Evolutionary conservation across 2,888 invertebrate genomes (phyloP), one percentile per base, ranked within the genome.

Genomic region (Limnephilus rhombicus): DNA sequence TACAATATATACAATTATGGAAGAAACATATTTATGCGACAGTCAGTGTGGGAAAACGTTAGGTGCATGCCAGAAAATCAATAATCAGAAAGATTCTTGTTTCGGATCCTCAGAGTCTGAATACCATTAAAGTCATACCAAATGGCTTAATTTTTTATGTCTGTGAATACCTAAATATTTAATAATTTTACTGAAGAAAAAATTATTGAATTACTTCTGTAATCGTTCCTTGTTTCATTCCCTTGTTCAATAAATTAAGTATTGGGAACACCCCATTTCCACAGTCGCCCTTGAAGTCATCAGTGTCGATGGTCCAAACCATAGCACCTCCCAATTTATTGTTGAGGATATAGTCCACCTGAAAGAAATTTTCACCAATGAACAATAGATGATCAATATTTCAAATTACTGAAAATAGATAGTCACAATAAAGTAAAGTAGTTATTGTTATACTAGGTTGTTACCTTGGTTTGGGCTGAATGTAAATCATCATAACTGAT

Each of bases 401-500:
- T 24, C 9, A 68, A 9, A n/a, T 7, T 9, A 7, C 24, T 68
- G 24, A 68, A 68, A 68, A 24, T 68, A 24, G 24, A 9, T 18
- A 24, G 13, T 45, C 41, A 45, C 45, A 45, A 45, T 45, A 45
- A 12, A 45, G 45, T 45, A 13, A 7, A 68, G 68, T n/a, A n/a
- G n/a, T n/a, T n/a, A 5, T 68, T 68, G 68, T 68, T 24, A n/a
- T 1, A 12, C 12, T 45, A 12, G 9, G 1, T 24, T 68, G 7
- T 86, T 90, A 93, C 93, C 95, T 97, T 97, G 1, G 95, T 93
- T 9, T 94, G 94, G 12, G 97, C 94, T 15, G 98, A 97, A 90
- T 95, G 94, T n/a, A 94, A 94, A 94, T 97, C 95, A 93, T 98
- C 98, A 94, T 96, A 98, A 0, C 97, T 97, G 24, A 98, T 95